Evolutionary conservation across 2,797 vertebrate genomes (phyloP).

Genomic region (Natrix natrix): DNA sequence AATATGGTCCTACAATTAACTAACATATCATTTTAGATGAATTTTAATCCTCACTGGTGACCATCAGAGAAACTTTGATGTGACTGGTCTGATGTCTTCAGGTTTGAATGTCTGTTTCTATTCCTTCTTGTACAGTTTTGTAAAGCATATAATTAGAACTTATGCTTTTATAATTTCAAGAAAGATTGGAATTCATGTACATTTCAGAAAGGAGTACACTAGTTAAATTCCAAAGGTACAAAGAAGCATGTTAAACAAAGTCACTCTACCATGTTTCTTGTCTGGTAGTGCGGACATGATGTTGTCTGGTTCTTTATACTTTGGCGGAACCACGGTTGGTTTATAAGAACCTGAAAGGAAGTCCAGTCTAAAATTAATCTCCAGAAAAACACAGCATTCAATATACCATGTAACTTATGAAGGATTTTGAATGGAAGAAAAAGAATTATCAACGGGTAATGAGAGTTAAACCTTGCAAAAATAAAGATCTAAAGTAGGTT

Average conservation of each 20-base stretch:
- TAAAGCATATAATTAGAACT: too few species aligned
- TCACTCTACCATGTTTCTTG: conserved; percentile 36
- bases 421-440: too few species aligned
- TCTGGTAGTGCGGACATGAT: conserved; percentile 17
- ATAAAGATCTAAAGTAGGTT: background rate
- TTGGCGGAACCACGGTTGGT: conserved; percentile 10
- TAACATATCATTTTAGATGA: background rate
- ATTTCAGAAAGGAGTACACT: background rate
- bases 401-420: background rate
- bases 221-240: background rate
- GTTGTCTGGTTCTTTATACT: background rate
- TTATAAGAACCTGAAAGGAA: conserved; percentile 35
- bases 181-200: background rate
- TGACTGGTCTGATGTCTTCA: too few species aligned
- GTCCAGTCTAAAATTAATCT: background rate
- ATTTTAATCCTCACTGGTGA: too few species aligned
- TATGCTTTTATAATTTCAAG: background rate
- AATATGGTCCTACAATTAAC: background rate
- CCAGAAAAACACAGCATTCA: background rate
- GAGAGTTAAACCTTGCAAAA: background rate
- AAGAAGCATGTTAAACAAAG: background rate
- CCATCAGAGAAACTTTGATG: too few species aligned
- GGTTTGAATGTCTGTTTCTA: too few species aligned
- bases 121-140: too few species aligned
- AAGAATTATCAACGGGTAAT: too few species aligned